Evolutionary conservation across 2,797 vertebrate genomes (phyloP), one percentile per base, ranked within the genome.

Genomic region (Urosaurus nigricauda): DNA sequence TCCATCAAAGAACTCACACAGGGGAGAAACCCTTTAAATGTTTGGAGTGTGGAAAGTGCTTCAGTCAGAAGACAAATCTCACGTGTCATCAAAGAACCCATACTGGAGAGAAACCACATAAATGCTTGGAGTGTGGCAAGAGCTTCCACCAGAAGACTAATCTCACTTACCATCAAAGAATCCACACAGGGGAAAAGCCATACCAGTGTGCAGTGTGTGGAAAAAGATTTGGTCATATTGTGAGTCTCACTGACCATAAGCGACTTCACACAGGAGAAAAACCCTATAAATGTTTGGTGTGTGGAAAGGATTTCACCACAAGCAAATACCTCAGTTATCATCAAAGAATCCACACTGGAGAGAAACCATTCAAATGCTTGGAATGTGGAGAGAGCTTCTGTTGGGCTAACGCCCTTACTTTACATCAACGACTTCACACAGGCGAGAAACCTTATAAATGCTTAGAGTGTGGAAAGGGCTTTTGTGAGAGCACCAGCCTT

Each of bases 401-500:
- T 14, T 65, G 40, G 63, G 63, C 65, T 1, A 83, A 83, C 35
- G 40, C 60, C 65, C 17, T 40, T 12, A 21, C 65, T 51, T 47
- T 77, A 29, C 82, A 83, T 13, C 82, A 70, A 6, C 40, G 63
- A 19, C 43, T 70, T 47, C 82, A 83, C 43, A 83, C 19, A 0
- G 68, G 83, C 1, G 68, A 84, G 51, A 71, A 84, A 37, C 68
- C 83, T 0, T 90, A 74, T 35, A 68, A 86, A 68, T 87, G 89
- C 26, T 26, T 65, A 4, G 87, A 90, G 19, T 94, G 94, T 47
- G 93, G 93, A 2, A 93, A 92, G 53, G 68, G 84, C 65, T 94
- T 94, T 86, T 90, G 86, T 75, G 88, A 90, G 71, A 90, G 84
- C 70, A 88, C 89, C 24, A 88, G 89, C 60, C 93, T 94, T 79